Evolutionary conservation across 2,113 vertebrate species (phyloP).

Genomic region (Progne subis): DNA sequence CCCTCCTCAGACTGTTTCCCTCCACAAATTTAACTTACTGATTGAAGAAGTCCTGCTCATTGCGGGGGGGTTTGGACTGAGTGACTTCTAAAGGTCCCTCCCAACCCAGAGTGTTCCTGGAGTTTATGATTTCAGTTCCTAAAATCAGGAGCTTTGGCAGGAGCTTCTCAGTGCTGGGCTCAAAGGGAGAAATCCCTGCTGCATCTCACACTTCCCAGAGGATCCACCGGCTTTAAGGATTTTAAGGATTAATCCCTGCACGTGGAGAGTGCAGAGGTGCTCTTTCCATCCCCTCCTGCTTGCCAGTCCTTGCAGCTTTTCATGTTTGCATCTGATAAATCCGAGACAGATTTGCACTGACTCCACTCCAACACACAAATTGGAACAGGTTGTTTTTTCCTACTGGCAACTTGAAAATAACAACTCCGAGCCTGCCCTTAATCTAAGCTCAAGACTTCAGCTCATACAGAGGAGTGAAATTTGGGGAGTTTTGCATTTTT

Average conservation of each 20-base stretch:
- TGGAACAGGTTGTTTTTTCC: background rate
- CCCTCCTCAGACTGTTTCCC: background rate
- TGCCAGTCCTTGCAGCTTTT: background rate
- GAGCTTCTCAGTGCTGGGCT: fast-evolving
- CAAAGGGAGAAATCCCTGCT: fast-evolving
- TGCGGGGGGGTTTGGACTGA: background rate
- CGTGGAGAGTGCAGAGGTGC: fast-evolving
- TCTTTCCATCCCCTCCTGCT: background rate
- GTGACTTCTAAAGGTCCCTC: background rate
- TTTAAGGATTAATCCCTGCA: background rate
- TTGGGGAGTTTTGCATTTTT: background rate
- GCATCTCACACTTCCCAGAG: background rate
- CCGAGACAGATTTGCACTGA: fast-evolving
- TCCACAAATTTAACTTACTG: background rate
- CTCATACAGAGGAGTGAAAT: background rate
- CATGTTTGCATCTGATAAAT: background rate
- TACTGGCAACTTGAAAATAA: background rate
- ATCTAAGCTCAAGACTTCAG: background rate
- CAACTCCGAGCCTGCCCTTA: background rate
- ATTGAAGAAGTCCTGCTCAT: background rate
- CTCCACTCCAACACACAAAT: fast-evolving
- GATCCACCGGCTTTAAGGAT: background rate
- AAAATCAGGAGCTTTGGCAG: background rate
- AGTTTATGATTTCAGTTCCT: background rate
- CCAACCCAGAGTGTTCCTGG: background rate